phyloP scores from a whole-genome alignment of 1,140 invertebrate genomes.

The Hormaphis cornu region DNA sequence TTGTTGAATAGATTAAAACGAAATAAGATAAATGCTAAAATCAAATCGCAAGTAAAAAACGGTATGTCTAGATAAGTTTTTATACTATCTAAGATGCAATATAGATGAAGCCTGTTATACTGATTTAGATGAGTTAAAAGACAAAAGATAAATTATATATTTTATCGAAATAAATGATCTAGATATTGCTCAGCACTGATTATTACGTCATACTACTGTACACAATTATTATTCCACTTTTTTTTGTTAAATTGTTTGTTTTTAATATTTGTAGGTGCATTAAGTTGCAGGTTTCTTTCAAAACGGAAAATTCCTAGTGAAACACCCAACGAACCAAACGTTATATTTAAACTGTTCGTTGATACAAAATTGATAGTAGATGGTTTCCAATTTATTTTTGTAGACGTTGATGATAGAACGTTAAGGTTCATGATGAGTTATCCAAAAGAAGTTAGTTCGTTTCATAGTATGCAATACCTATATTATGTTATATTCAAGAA shows the following conservation, averaged over 20 bases:
- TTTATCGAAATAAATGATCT: too few relatives aligned
- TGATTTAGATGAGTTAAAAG: too few relatives aligned
- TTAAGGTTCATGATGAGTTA: constrained; percentile 19
- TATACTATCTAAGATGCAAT: too few relatives aligned
- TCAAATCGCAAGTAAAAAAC: too few relatives aligned
- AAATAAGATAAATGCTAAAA: too few relatives aligned
- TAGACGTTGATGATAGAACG: constrained; percentile 1
- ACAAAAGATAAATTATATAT: too few relatives aligned
- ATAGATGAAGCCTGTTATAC: too few relatives aligned
- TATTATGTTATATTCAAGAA: not conserved
- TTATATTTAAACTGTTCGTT: not conserved
- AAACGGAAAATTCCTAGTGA: not conserved
- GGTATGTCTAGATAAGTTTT: too few relatives aligned
- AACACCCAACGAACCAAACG: not conserved
- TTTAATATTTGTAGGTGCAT: not conserved
- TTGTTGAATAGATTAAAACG: too few relatives aligned
- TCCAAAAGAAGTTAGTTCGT: not conserved
- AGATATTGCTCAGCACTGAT: too few relatives aligned
- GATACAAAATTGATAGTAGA: not conserved
- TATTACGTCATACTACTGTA: not conserved
- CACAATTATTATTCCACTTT: not conserved
- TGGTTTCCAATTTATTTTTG: not conserved
- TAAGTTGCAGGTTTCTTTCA: constrained; percentile 12
- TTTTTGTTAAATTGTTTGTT: too few relatives aligned
- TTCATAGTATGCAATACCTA: too few relatives aligned